A percentile compares a stretch with the other conserved stretches of the same genome.
Evolutionary conservation across 2,888 invertebrate species (phyloP).

Genomic region (Eupithecia inturbata): DNA sequence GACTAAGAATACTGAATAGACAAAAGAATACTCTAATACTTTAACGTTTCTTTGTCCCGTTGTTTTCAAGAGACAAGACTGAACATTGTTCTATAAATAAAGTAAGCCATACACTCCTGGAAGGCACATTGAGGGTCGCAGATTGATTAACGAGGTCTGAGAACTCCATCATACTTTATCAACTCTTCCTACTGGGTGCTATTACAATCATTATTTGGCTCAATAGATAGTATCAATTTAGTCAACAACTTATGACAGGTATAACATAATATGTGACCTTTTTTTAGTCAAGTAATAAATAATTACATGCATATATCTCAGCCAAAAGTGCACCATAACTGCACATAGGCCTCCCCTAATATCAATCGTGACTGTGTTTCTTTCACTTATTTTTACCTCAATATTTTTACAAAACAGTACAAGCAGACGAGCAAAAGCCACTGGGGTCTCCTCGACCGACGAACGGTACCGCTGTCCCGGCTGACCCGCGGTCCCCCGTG

Average conservation of each 20-base stretch:
- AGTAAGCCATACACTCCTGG: neutral
- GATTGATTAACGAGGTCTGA: constrained; percentile 2
- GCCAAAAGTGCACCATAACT: neutral
- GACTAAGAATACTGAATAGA: neutral
- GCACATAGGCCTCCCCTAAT: neutral
- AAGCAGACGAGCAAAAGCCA: constrained; percentile 58
- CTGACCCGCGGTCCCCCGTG: constrained; percentile 70
- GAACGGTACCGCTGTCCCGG: constrained; percentile 66
- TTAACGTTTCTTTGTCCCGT: no score
- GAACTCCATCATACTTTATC: neutral
- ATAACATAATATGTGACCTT: neutral
- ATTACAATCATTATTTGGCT: neutral
- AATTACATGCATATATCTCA: neutral
- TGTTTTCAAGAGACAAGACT: neutral
- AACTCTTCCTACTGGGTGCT: neutral
- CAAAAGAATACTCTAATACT: no score
- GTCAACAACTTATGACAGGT: neutral
- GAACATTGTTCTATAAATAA: constrained; percentile 1
- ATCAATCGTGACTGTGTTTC: neutral
- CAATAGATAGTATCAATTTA: neutral
- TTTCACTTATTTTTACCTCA: neutral
- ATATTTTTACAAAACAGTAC: constrained; percentile 46
- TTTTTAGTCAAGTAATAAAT: neutral
- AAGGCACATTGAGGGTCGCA: constrained; percentile 11
- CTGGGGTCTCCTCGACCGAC: constrained; percentile 55